Base-by-base conservation (phyloP, 2,797 vertebrate species). In the Heliangelus exortis region DNA sequence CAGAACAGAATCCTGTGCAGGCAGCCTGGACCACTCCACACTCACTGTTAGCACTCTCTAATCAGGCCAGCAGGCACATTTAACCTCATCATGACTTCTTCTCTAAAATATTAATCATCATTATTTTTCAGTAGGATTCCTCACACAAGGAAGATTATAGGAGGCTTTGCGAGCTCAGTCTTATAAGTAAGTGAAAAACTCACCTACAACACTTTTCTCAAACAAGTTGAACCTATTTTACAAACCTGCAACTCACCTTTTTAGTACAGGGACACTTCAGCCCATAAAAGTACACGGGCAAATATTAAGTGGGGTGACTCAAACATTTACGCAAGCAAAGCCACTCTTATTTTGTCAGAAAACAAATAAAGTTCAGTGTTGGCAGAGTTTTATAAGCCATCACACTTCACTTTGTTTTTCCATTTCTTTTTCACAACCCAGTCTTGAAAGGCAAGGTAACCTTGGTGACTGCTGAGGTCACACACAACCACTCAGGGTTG, bases 351-450 rank as follows among this genome's bases (percentile, higher is more conserved):
- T 93, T 93, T 96, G 67, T 78, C 85, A 94, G 63, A 93, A 96
- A 93, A 95, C 67, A 95, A 93, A 93, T 73, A 85, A 87, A 94
- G 93, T 94, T 89, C 87, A 95, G 58, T 83, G 92, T 96, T 96
- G 95, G 94, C 94, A 92, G 78, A 95, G 84, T 90, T 96, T 86
- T 74, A 77, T 85, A 97, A 97, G 87, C 57, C 92, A 92, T 58
- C 79, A 68, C 26, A 81, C 78, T 94, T 96, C 68, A 67, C 88
- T 84, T 78, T 77, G 66, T 34, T 94, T 93, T 95, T 80, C 92
- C 67, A 63, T 87, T 93, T 91, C 73, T 73, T 79, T 89, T 84
- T 34, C 34, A 33, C 10, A 4, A 51, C 71, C 83, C 26, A 58
- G 0, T 59, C 41, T 57, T 89, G 66, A 92, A 90, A 92, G 63